A percentile compares a stretch with the other conserved stretches of the same genome.
Evolutionary conservation across 2,113 vertebrate genomes (phyloP).

Genomic region (Ptilorrhoa leucosticta): DNA sequence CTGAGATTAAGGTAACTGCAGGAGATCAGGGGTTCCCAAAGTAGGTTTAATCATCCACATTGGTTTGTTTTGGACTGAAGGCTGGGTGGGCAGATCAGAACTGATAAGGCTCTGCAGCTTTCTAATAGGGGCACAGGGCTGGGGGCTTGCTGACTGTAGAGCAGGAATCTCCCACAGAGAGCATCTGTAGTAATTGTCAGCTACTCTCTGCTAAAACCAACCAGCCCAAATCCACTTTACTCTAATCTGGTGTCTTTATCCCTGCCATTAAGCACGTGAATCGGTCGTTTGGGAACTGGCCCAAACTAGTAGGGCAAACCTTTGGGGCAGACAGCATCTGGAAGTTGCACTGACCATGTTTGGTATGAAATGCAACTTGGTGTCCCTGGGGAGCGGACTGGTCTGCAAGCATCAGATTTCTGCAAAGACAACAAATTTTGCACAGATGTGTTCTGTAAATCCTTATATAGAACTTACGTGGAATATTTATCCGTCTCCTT

Average conservation of each 20-base stretch:
- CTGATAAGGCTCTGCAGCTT: neutral
- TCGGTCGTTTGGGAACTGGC: neutral
- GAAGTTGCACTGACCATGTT: slow-evolving; percentile 46
- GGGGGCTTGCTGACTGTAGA: neutral
- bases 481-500: neutral
- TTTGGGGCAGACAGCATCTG: slow-evolving; percentile 45
- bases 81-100: neutral
- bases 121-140: neutral
- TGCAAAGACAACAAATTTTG: slow-evolving; percentile 16
- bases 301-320: slow-evolving; percentile 21
- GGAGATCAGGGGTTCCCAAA: neutral
- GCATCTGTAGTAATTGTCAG: neutral
- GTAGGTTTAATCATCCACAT: neutral
- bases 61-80: neutral
- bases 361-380: slow-evolving; percentile 39
- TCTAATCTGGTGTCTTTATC: slow-evolving; percentile 32
- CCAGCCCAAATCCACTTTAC: slow-evolving; percentile 15
- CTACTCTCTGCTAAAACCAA: neutral
- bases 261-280: neutral
- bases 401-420: slow-evolving; percentile 19
- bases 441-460: neutral
- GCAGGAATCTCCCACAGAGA: neutral
- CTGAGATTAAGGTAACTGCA: neutral
- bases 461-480: neutral
- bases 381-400: neutral